Conservation (phyloP, 2,797 vertebrate species). For the Xerus rutilus region DNA sequence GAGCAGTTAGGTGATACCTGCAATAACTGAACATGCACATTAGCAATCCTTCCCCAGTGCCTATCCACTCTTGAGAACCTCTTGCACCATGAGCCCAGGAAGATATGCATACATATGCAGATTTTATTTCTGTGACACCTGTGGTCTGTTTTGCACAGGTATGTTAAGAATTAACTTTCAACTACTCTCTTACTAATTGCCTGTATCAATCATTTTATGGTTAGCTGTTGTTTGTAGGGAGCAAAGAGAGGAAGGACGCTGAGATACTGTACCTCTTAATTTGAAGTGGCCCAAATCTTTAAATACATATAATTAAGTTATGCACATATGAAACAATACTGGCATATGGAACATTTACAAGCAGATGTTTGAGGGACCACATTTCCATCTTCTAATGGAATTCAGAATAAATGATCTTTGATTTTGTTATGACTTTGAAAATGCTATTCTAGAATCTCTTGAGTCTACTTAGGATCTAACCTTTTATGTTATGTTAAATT, state of each 20-base stretch:
- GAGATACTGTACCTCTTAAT: neutral
- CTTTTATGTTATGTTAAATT: neutral
- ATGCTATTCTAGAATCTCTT: neutral
- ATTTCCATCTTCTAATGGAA: neutral
- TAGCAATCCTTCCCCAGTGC: neutral
- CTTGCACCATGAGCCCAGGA: neutral
- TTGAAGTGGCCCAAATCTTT: neutral
- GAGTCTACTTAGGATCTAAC: neutral
- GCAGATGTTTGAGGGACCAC: neutral
- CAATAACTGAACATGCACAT: neutral
- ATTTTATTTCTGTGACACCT: neutral
- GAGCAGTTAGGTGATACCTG: neutral
- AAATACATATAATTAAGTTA: neutral
- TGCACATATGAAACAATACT: neutral
- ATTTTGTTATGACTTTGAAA: slow-evolving; percentile 24
- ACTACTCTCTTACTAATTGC: neutral
- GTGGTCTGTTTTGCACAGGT: too few species aligned
- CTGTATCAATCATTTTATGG: neutral
- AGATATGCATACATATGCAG: neutral
- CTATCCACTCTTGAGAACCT: neutral
- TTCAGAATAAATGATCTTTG: neutral
- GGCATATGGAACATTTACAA: neutral
- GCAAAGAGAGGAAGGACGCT: neutral
- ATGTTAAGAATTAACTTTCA: slow-evolving; percentile 7
- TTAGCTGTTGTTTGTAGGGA: neutral